Evolutionary conservation across 2,113 vertebrate species (phyloP), one percentile per base, ranked within the genome.

Genomic region (Lucifuga dentata): DNA sequence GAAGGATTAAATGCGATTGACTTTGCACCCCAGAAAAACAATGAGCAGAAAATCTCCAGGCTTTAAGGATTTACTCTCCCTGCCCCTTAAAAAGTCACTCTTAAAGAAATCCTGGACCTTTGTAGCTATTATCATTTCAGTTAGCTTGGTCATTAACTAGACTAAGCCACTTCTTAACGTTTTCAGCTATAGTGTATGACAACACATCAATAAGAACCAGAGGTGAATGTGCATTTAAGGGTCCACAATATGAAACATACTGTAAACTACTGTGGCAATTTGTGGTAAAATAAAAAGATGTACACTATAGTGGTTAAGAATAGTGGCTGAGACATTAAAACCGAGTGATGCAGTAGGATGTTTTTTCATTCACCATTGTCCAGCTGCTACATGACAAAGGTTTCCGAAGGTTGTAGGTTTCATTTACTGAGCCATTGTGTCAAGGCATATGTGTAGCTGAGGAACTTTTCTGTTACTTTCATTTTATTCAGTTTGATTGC

Each of bases 1-100:
- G 40, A 76, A 65, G 76, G 84, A 90, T 88, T 89, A 88, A 71
- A 78, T 70, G 51, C 10, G 62, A 88, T 70, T 87, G 72, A 86
- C 75, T 83, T 86, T 44, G 48, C 50, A 76, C 60, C 23, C 45
- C 41, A 45, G 73, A 49, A 83, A 86, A 78, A 87, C 77, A 86
- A 88, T 74, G 60, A 49, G 4, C 33, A 67, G 26, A 55, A 78
- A 81, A 75, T 19, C 70, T 6, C 19, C 8, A 24, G 41, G 73
- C 53, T 71, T 73, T 20, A 49, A 76, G 59, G 71, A 76, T 76
- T 80, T 48, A 8, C 56, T 73, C 49, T 21, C 59, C 44, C 29
- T 33, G 19, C 59, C 69, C 58, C 2, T 10, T 1, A 19, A 40
- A 59, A 20, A 62, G 43, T 58, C 35, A 15, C n/a, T 60, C 49